Evolutionary conservation across 2,888 invertebrate species (phyloP), one percentile per base, ranked within the genome.

Genomic region (Dromius quadrimaculatus): DNA sequence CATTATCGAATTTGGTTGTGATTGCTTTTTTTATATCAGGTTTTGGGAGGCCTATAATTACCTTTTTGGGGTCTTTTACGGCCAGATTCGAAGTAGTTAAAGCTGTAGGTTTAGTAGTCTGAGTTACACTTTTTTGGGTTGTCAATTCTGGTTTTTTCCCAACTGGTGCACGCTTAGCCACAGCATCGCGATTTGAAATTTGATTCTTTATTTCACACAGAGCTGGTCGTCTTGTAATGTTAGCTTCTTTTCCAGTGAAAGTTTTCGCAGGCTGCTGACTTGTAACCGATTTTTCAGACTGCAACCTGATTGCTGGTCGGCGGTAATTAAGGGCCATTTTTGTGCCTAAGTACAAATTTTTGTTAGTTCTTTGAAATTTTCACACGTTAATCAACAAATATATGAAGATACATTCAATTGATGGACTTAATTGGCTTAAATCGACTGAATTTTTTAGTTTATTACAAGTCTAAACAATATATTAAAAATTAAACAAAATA

Each of bases 121-220:
- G 41, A 32, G 47, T 61, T 22, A 57, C 20, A 15, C 13, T 50
- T 47, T 43, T 45, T n/a, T 47, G 19, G 6, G 61, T 36, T 22
- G 54, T 47, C 5, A 64, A 19, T n/a, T 34, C 54, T 23, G 68
- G 61, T 71, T 75, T 75, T 8, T n/a, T 38, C 43, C 47, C 38
- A 43, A 71, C 19, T 47, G 54, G 50, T 8, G 13, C 28, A n/a
- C 36, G 34, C 15, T 59, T 45, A 43, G 61, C 23, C 63, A 68
- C 20, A 50, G 45, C 17, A 23, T 23, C 45, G 9, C 59, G 38
- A 19, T 54, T 34, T 65, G 17, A 8, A 8, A 57, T n/a, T 73
- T 76, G 78, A 71, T 78, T 79, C 43, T 76, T 75, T 6, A 79
- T 66, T 50, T 79, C 79, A 17, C 77, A 76, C 23, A 80, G 72